A percentile compares a stretch with the other conserved stretches of the same genome.
These are phyloP conservation scores for Kuschelorhynchus macadamiae DNA, from an alignment of 2,888 invertebrate genomes.

Conservation along the genomic window DNA sequence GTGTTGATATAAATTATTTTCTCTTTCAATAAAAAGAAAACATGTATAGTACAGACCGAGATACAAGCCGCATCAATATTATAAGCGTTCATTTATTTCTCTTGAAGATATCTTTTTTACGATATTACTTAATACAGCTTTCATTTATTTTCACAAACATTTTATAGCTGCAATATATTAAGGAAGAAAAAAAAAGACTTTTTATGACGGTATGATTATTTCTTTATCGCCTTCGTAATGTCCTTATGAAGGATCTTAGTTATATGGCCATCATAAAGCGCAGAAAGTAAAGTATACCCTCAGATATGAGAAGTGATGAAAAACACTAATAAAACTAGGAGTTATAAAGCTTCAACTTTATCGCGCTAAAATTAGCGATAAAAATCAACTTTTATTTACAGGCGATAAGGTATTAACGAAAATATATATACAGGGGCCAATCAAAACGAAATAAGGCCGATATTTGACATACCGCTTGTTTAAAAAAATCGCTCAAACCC, in stretches of 20 bases:
- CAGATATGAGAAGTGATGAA: constrained; percentile 20
- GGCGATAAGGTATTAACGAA: background rate
- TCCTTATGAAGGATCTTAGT: constrained; percentile 24
- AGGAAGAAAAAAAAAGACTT: constrained; percentile 5
- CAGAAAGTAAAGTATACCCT: constrained; percentile 4
- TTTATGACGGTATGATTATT: constrained; percentile 39
- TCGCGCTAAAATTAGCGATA: constrained; percentile 7
- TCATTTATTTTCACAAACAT: constrained; percentile 13
- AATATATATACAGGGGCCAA: too few species aligned
- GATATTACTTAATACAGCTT: constrained; percentile 22
- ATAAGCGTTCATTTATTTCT: too few species aligned
- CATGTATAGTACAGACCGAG: too few species aligned
- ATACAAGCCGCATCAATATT: too few species aligned
- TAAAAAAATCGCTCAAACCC: too few species aligned
- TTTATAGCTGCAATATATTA: constrained; percentile 17
- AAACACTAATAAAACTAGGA: constrained; percentile 19
- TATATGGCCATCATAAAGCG: constrained; percentile 15
- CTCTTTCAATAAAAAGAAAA: too few species aligned
- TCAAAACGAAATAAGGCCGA: too few species aligned
- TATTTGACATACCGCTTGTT: too few species aligned
- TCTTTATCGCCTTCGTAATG: constrained; percentile 41
- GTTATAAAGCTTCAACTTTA: constrained; percentile 11
- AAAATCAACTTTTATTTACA: background rate
- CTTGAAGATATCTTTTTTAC: too few species aligned
- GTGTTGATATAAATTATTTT: too few species aligned